A percentile compares a stretch with the other conserved stretches of the same genome.
Evolutionary conservation across 2,888 invertebrate species (phyloP).

Genomic region (Parnassius apollo): DNA sequence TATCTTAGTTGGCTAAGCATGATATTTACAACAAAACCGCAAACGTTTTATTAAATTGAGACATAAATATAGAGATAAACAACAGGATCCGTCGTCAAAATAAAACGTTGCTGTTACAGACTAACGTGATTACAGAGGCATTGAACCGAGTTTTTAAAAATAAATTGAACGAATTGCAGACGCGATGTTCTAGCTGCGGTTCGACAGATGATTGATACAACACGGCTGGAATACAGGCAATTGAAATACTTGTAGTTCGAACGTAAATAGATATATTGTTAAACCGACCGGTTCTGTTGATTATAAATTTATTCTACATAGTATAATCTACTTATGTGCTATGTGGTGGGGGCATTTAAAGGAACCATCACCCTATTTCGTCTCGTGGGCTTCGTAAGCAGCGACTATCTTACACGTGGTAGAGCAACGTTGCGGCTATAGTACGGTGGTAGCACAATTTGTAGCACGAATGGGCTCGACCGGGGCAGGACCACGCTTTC

Average conservation of each 20-base stretch:
- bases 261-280: too few species aligned
- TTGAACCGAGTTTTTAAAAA: constrained; percentile 20
- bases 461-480: too few species aligned
- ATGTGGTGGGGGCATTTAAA: too few species aligned
- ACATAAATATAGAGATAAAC: constrained; percentile 6
- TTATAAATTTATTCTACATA: too few species aligned
- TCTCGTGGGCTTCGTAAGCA: too few species aligned
- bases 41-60: constrained; percentile 10
- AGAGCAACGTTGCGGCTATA: too few species aligned
- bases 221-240: constrained; percentile 4
- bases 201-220: constrained; percentile 19
- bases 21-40: constrained; percentile 3
- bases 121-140: constrained; percentile 16
- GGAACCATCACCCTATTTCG: too few species aligned
- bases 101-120: not conserved
- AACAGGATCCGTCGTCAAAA: not conserved
- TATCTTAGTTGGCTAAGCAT: constrained; percentile 2
- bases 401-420: too few species aligned
- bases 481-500: too few species aligned
- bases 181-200: constrained; percentile 3
- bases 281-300: too few species aligned
- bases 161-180: constrained; percentile 19
- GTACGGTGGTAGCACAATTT: too few species aligned
- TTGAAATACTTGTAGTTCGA: constrained; percentile 4
- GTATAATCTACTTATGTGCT: too few species aligned